Conservation (phyloP, 2,113 vertebrate genomes). For the Andinoacara biseriatus region DNA sequence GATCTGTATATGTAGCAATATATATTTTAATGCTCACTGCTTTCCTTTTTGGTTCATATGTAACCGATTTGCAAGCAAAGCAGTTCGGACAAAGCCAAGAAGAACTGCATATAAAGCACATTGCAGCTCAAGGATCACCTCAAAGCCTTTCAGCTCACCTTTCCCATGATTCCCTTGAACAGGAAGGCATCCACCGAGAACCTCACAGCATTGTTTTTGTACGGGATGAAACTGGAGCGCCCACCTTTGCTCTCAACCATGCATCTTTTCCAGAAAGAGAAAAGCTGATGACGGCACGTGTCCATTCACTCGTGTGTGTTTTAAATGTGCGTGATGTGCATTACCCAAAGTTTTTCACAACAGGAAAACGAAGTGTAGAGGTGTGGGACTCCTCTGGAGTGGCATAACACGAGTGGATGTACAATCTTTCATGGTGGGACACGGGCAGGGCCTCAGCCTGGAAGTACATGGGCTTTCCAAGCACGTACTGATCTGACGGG, state of each 20-base stretch:
- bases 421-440: conserved; percentile 62
- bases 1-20: not conserved
- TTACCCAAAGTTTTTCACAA: conserved; percentile 79
- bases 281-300: not conserved
- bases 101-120: rapidly evolving
- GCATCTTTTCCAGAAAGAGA: conserved; percentile 61
- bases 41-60: not conserved
- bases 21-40: too few species aligned
- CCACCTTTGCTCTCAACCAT: conserved; percentile 67
- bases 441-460: conserved; percentile 52
- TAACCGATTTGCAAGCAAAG: rapidly evolving
- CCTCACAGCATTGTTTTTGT: conserved; percentile 60
- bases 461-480: conserved; percentile 77
- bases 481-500: conserved; percentile 28
- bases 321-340: rapidly evolving
- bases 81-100: not conserved
- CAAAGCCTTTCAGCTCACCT: conserved; percentile 49
- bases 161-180: conserved; percentile 54
- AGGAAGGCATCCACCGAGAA: conserved; percentile 77
- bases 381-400: conserved; percentile 56
- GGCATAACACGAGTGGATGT: conserved; percentile 67
- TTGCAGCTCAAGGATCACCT: too few species aligned
- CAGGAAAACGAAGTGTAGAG: conserved; percentile 53
- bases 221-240: conserved; percentile 70
- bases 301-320: not conserved